These are phyloP conservation scores for Vireo griseus DNA, from an alignment of 2,797 vertebrate species.

Conservation along the genomic window DNA sequence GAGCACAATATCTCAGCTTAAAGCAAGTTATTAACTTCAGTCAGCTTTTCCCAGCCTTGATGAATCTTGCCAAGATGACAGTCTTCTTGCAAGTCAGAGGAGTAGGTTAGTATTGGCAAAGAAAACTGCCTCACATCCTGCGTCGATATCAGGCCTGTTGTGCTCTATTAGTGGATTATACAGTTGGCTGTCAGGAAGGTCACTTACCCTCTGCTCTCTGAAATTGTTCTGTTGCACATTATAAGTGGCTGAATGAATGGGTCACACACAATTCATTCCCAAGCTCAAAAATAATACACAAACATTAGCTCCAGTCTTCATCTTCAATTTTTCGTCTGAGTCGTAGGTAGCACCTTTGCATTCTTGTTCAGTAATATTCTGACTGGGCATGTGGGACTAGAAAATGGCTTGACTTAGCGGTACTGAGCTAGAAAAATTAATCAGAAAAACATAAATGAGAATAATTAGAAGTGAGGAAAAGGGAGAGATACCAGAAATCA, in stretches of 20 bases:
- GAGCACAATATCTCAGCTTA: not conserved
- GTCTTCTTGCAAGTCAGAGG: not conserved
- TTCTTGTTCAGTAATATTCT: not conserved
- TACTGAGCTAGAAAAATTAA: not conserved
- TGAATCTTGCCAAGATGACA: not conserved
- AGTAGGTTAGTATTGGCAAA: not conserved
- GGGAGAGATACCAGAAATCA: not conserved
- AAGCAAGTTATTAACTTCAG: not conserved
- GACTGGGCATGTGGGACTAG: not conserved
- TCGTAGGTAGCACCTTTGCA: not conserved
- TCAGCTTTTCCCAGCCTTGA: not conserved
- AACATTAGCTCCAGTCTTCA: not conserved
- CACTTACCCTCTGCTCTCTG: not conserved
- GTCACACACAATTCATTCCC: not conserved
- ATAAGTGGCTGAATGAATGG: not conserved
- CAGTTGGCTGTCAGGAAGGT: not conserved
- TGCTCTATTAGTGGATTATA: not conserved
- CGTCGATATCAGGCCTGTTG: rapidly evolving
- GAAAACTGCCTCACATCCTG: not conserved
- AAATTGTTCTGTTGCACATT: not conserved
- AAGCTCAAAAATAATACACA: not conserved
- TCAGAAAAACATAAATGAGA: not conserved
- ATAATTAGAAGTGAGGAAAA: not conserved
- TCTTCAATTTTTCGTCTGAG: not conserved
- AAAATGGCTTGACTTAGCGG: not conserved